A percentile compares a stretch with the other conserved stretches of the same genome.
phyloP scores from a whole-genome alignment of 2,888 invertebrate genomes.

The Synanthedon andrenaeformis region DNA sequence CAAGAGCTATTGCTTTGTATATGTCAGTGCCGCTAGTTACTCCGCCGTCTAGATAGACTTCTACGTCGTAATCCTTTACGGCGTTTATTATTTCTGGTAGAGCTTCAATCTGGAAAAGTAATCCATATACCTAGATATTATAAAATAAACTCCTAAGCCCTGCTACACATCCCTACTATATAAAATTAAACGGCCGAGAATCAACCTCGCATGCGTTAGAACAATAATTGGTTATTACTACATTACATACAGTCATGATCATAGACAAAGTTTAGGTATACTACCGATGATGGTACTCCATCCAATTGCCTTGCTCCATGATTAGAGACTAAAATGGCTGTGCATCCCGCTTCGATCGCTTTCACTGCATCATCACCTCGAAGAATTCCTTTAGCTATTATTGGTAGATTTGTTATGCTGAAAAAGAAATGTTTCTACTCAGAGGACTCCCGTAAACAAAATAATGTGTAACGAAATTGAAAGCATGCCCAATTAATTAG shows the following conservation, averaged over 20 bases:
- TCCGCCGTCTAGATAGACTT: conserved; percentile 91
- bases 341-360: conserved; percentile 79
- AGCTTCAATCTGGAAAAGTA: conserved; percentile 77
- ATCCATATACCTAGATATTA: not conserved
- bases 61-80: conserved; percentile 74
- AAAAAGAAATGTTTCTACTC: conserved; percentile 7
- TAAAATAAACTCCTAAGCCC: too few relatives aligned
- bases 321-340: conserved; percentile 90
- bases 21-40: conserved; percentile 87
- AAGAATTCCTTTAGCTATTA: conserved; percentile 88
- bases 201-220: too few relatives aligned
- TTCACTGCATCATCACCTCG: conserved; percentile 87
- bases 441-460: not conserved
- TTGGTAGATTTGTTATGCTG: conserved; percentile 80
- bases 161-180: too few relatives aligned
- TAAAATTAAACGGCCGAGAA: too few relatives aligned
- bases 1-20: conserved; percentile 90
- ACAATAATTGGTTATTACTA: not conserved
- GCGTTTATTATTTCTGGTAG: conserved; percentile 83
- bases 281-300: conserved; percentile 84
- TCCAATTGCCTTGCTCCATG: conserved; percentile 94
- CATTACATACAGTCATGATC: not conserved
- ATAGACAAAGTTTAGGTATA: not conserved
- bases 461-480: not conserved
- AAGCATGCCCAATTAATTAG: not conserved